These are phyloP conservation scores for Dallia pectoralis DNA, from an alignment of 2,797 vertebrate species.

Conservation along the genomic window DNA sequence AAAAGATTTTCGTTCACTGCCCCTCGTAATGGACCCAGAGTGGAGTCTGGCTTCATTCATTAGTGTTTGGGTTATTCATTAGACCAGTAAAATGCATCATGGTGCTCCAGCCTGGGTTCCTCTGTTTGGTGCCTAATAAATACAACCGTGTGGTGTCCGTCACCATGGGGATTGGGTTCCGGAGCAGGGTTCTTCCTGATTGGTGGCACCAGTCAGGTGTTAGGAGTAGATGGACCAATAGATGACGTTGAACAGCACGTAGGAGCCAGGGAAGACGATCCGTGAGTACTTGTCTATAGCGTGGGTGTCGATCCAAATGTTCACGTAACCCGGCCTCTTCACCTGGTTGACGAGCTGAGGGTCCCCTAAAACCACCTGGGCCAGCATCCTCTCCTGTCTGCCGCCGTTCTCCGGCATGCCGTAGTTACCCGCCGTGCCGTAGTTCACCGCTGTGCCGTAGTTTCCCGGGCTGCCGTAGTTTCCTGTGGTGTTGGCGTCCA, in stretches of 20 bases:
- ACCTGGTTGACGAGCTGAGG: slow-evolving; percentile 79
- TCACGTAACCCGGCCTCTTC: slow-evolving; percentile 78
- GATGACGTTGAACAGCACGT: slow-evolving; percentile 96
- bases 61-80: too few relatives aligned
- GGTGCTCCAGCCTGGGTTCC: background rate
- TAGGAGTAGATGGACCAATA: slow-evolving; percentile 97
- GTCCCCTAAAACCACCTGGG: slow-evolving; percentile 83
- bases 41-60: slow-evolving; percentile 12
- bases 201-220: slow-evolving; percentile 22
- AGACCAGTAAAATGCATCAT: background rate
- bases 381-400: slow-evolving; percentile 84
- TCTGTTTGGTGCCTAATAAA: background rate
- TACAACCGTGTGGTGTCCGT: slow-evolving; percentile 8
- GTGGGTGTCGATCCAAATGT: slow-evolving; percentile 91
- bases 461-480: slow-evolving; percentile 84
- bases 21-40: slow-evolving; percentile 16
- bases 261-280: slow-evolving; percentile 91
- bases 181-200: background rate
- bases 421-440: slow-evolving; percentile 73
- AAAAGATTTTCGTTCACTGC: slow-evolving; percentile 21
- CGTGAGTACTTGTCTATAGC: slow-evolving; percentile 96
- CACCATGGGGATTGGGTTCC: background rate
- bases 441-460: slow-evolving; percentile 74
- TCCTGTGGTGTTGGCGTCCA: slow-evolving; percentile 85
- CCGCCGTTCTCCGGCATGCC: slow-evolving; percentile 84